Evolutionary conservation across 2,888 invertebrate species (phyloP).

Genomic region (Plemyria rubiginata): DNA sequence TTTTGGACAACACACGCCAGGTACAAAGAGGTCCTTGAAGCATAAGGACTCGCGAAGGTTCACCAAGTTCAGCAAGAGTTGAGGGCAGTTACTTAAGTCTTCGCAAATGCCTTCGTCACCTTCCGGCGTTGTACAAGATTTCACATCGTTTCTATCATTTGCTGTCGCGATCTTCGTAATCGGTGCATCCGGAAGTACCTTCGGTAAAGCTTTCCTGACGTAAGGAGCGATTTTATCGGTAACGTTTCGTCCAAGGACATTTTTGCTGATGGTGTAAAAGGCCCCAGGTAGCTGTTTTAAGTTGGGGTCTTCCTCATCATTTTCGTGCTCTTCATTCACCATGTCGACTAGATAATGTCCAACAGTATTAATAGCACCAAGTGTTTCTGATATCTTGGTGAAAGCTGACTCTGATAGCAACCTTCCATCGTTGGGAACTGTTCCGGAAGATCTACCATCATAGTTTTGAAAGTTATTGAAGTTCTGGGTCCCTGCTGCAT

Average conservation of each 20-base stretch:
- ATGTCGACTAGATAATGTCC: constrained; percentile 94
- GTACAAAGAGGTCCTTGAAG: constrained; percentile 95
- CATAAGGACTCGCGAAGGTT: constrained; percentile 94
- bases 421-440: constrained; percentile 74
- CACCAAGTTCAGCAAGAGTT: constrained; percentile 91
- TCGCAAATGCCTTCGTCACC: constrained; percentile 92
- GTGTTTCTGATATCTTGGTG: constrained; percentile 86
- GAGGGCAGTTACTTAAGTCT: constrained; percentile 95
- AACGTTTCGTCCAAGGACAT: constrained; percentile 89
- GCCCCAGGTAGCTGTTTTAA: constrained; percentile 87
- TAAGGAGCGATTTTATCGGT: constrained; percentile 92
- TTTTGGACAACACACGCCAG: constrained; percentile 95
- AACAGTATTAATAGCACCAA: constrained; percentile 93
- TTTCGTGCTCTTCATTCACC: constrained; percentile 81
- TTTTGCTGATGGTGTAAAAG: constrained; percentile 91
- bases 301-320: constrained; percentile 73
- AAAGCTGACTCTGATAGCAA: constrained; percentile 86
- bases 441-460: constrained; percentile 33
- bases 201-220: constrained; percentile 78
- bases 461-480: constrained; percentile 31
- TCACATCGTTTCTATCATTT: constrained; percentile 82
- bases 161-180: constrained; percentile 74
- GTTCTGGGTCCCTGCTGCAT: constrained; percentile 22
- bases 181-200: constrained; percentile 74
- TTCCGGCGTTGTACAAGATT: constrained; percentile 92